Evolutionary conservation across 2,113 vertebrate species (phyloP).

Genomic region (Nasalis larvatus): DNA sequence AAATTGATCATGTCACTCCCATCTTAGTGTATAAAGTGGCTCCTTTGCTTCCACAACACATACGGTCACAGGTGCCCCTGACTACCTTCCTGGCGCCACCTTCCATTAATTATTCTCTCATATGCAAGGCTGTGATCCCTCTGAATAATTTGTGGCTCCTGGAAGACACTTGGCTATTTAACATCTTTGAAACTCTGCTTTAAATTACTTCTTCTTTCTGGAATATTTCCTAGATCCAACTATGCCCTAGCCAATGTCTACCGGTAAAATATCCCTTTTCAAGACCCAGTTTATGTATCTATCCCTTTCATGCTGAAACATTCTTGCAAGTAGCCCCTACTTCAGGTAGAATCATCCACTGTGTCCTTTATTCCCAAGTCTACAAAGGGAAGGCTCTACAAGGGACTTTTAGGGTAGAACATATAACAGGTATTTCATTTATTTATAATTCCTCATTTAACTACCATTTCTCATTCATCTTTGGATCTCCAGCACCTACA

Average conservation of each 20-base stretch:
- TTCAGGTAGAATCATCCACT: background rate
- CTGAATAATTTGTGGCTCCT: background rate
- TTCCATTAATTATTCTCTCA: background rate
- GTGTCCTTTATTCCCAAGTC: background rate
- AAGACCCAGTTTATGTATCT: background rate
- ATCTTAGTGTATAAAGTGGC: background rate
- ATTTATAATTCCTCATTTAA: background rate
- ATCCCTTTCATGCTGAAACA: background rate
- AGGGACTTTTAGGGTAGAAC: background rate
- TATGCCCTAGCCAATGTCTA: background rate
- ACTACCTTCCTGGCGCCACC: background rate
- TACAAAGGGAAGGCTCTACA: background rate
- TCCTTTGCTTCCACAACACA: background rate
- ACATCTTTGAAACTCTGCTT: background rate
- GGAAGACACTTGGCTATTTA: background rate
- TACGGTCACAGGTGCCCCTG: background rate
- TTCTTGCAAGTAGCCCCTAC: background rate
- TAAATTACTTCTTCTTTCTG: background rate
- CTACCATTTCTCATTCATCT: background rate
- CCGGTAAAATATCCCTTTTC: background rate
- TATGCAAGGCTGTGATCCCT: background rate
- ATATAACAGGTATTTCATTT: background rate
- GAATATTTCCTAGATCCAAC: background rate
- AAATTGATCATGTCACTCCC: no score
- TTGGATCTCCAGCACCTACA: background rate